These are phyloP conservation scores for Sebastes elongatus DNA, from an alignment of 2,797 vertebrate species.

Conservation along the genomic window DNA sequence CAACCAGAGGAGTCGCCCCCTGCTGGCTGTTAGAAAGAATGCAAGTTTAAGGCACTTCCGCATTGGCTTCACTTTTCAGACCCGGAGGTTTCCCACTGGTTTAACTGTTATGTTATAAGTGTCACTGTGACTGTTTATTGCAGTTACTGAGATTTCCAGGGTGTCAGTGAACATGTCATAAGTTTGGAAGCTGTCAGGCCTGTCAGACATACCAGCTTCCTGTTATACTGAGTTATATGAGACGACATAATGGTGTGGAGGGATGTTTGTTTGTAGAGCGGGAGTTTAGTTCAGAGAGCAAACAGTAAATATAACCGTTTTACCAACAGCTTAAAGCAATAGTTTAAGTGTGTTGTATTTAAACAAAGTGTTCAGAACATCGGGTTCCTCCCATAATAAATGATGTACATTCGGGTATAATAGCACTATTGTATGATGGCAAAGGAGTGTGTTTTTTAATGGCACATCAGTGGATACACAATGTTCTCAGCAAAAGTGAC, in stretches of 20 bases:
- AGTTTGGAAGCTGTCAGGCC: neutral
- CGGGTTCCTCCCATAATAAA: neutral
- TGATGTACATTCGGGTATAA: neutral
- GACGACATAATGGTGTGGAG: neutral
- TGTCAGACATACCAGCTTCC: neutral
- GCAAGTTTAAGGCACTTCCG: too few species aligned
- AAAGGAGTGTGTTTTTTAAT: constrained; percentile 1
- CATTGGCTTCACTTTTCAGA: too few species aligned
- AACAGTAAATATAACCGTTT: neutral
- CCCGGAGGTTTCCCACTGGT: too few species aligned
- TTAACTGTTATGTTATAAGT: too few species aligned
- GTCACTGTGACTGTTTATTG: neutral
- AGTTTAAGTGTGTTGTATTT: neutral
- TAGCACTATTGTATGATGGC: constrained; percentile 1
- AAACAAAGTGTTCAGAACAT: neutral
- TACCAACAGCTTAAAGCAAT: neutral
- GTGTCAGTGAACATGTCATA: neutral
- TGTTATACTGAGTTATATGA: neutral
- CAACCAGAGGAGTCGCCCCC: too few species aligned
- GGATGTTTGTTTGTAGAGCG: neutral
- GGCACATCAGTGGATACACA: constrained; percentile 17
- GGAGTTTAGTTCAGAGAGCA: neutral
- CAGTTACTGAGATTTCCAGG: neutral
- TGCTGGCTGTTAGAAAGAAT: too few species aligned
- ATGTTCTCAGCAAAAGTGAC: constrained; percentile 1